These are phyloP conservation scores for Oeneis ivallda DNA, from an alignment of 2,888 invertebrate genomes.

Conservation along the genomic window DNA sequence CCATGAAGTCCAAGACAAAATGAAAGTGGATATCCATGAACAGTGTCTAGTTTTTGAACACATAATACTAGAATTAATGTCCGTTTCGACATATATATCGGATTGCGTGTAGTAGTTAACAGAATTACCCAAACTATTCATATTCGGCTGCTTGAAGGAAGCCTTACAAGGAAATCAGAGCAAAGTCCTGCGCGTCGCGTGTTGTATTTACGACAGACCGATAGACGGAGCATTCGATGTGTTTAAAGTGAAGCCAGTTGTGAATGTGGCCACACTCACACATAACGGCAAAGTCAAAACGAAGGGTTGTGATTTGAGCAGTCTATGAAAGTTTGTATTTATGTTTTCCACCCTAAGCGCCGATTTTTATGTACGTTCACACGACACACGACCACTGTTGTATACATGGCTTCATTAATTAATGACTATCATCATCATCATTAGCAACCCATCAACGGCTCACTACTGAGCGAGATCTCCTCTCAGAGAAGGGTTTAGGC, in stretches of 20 bases:
- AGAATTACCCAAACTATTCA: slow-evolving; percentile 21
- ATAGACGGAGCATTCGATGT: background rate
- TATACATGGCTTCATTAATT: no score
- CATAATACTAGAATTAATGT: background rate
- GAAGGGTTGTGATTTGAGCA: no score
- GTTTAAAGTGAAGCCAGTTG: background rate
- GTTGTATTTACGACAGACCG: slow-evolving; percentile 9
- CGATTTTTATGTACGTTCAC: no score
- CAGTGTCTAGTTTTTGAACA: background rate
- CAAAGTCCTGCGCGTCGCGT: slow-evolving; percentile 25
- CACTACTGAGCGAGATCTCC: no score
- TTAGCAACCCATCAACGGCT: no score
- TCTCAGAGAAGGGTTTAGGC: no score
- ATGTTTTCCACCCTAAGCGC: no score
- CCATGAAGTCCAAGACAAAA: background rate
- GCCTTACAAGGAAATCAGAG: slow-evolving; percentile 37
- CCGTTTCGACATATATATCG: background rate
- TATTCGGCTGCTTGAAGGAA: slow-evolving; percentile 24
- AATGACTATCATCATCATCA: no score
- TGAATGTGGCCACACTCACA: background rate
- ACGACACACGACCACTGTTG: no score
- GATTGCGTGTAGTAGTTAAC: slow-evolving; percentile 15
- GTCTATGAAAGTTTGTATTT: no score
- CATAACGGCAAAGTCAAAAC: no score
- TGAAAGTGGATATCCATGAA: slow-evolving; percentile 1